Evolutionary conservation across 1,140 invertebrate genomes (phyloP).

Genomic region (Scylla paramamosain): DNA sequence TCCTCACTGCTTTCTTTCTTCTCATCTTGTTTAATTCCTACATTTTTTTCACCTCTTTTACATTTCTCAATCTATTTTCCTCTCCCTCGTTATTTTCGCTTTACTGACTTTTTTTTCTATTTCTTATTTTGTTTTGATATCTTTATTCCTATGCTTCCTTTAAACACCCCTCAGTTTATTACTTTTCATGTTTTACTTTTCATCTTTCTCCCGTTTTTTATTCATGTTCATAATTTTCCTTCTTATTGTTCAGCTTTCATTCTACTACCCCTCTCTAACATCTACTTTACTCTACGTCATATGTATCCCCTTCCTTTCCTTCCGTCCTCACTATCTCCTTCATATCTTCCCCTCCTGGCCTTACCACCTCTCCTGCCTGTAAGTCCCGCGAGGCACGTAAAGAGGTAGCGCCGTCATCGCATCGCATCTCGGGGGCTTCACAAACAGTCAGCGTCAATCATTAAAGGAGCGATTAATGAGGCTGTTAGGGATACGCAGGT

Average conservation of each 20-base stretch:
- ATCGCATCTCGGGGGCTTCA: neutral
- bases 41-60: neutral
- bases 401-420: neutral
- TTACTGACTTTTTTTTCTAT: neutral
- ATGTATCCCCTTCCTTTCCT: neutral
- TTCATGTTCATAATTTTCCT: neutral
- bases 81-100: neutral
- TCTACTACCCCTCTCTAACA: neutral
- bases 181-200: neutral
- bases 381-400: too few species aligned
- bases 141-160: neutral
- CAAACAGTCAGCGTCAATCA: slow-evolving; percentile 52
- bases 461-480: slow-evolving; percentile 58
- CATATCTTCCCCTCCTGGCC: neutral
- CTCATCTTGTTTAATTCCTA: neutral
- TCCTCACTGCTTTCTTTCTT: neutral
- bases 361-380: neutral
- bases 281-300: neutral
- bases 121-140: neutral
- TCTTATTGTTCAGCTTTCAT: neutral
- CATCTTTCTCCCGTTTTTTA: neutral
- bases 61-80: too few species aligned
- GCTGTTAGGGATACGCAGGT: slow-evolving; percentile 49
- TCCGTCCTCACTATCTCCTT: neutral
- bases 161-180: too few species aligned